Base-by-base conservation (phyloP, 2,888 invertebrate species). In the Melinaea menophilus region DNA sequence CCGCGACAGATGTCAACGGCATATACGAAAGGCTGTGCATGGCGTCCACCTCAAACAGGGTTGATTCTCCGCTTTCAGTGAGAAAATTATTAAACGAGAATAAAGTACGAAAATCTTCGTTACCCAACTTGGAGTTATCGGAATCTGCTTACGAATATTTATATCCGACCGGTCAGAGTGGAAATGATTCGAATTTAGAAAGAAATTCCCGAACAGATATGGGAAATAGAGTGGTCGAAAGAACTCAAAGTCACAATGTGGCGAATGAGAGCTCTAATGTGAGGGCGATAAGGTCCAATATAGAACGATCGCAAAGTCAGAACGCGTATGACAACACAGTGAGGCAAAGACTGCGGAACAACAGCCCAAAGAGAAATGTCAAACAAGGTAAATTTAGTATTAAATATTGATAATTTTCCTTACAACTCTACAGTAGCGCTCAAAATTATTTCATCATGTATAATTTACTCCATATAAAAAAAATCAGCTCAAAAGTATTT, bases 111-210 rank as follows among this genome's bases (percentile, higher is more conserved):
- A 90, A 90, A 47, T 85, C 88, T 0, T 88, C 88, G 0, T 54
- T 90, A 2, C 89, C 90, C 0, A 90, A 90, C 67, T 71, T 90
- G 56, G 88, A 89, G 61, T 34, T 70, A 12, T 66, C 74, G 0
- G 86, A 86, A n/a, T 79, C 85, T 0, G 75, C 84, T 0, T 90
- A 90, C 12, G 90, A 89, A 67, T 90, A 82, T 68, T 65, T 90
- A 4, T 90, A 84, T 69, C 76, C 84, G 0, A 78, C 81, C 64
- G 82, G 68, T 65, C 69, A 71, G 46, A 71, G 71, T 63, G 69
- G 76, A 65, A 80, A 75, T 51, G 62, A 64, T 56, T 59, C 58
- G 56, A 67, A 64, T 47, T 22, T 47, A 33, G 51, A 47, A 56
- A 48, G 54, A 61, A 64, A 55, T 59, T 57, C 62, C 56, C 57